Evolutionary conservation across 92 coral and sea anemone genomes (phyloP).

Genomic region (Galaxea fascicularis): DNA sequence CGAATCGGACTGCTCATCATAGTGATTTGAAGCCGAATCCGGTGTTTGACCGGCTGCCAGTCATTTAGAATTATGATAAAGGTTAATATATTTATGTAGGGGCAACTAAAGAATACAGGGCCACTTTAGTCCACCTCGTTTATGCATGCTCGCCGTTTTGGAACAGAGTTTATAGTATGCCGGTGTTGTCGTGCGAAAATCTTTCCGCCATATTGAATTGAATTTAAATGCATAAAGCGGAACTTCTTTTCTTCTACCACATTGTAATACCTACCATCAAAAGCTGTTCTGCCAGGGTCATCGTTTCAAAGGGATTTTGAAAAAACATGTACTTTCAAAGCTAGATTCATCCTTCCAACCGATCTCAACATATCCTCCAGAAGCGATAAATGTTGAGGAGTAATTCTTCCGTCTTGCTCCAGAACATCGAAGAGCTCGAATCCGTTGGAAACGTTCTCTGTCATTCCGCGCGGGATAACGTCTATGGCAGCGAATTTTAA

Average conservation of each 20-base stretch:
- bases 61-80: too few species aligned
- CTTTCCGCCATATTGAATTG: too few species aligned
- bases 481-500: slow-evolving; percentile 9
- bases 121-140: too few species aligned
- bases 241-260: neutral
- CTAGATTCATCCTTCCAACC: slow-evolving; percentile 28
- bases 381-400: slow-evolving; percentile 5
- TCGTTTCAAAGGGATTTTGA: neutral
- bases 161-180: too few species aligned
- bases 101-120: too few species aligned
- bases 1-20: too few species aligned
- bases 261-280: slow-evolving; percentile 1
- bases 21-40: too few species aligned
- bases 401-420: slow-evolving; percentile 15
- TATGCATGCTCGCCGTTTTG: too few species aligned
- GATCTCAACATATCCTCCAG: slow-evolving; percentile 19
- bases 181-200: too few species aligned
- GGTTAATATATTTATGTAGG: too few species aligned
- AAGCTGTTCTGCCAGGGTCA: neutral
- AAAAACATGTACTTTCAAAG: neutral
- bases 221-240: too few species aligned
- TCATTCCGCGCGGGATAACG: slow-evolving; percentile 1
- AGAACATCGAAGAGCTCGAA: slow-evolving; percentile 20
- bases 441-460: slow-evolving; percentile 7
- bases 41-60: too few species aligned